These are phyloP conservation scores for Hemiprocne comata DNA, from an alignment of 2,113 vertebrate species.

Conservation along the genomic window DNA sequence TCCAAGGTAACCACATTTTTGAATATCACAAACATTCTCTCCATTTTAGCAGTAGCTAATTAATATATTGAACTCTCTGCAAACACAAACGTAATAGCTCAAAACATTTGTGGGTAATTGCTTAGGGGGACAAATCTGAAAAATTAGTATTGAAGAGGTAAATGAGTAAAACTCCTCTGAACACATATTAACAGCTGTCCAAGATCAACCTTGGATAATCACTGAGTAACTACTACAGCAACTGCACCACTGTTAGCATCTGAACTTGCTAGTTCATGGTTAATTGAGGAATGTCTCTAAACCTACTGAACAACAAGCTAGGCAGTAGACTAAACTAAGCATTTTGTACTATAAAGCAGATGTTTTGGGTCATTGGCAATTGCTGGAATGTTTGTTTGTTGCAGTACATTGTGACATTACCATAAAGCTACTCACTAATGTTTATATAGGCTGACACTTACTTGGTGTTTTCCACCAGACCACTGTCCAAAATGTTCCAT, in stretches of 20 bases:
- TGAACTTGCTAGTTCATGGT: neutral
- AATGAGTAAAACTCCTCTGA: neutral
- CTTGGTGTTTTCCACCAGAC: conserved; percentile 92
- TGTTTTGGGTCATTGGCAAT: neutral
- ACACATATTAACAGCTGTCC: neutral
- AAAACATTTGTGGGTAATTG: neutral
- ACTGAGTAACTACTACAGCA: neutral
- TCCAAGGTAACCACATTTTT: neutral
- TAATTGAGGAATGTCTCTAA: neutral
- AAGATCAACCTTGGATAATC: neutral
- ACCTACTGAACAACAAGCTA: neutral
- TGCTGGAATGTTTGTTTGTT: neutral
- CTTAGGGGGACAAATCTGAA: neutral
- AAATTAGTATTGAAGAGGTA: neutral
- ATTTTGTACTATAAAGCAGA: neutral
- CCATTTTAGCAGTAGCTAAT: neutral
- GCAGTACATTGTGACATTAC: neutral
- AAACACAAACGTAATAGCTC: neutral
- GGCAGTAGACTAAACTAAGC: neutral
- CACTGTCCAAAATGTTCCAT: conserved; percentile 94
- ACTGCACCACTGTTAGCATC: neutral
- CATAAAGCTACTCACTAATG: neutral
- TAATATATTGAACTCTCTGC: neutral
- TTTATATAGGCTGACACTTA: conserved; percentile 72
- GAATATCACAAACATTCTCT: neutral